Evolutionary conservation across 1,140 invertebrate genomes (phyloP).

Genomic region (Uloborus diversus): DNA sequence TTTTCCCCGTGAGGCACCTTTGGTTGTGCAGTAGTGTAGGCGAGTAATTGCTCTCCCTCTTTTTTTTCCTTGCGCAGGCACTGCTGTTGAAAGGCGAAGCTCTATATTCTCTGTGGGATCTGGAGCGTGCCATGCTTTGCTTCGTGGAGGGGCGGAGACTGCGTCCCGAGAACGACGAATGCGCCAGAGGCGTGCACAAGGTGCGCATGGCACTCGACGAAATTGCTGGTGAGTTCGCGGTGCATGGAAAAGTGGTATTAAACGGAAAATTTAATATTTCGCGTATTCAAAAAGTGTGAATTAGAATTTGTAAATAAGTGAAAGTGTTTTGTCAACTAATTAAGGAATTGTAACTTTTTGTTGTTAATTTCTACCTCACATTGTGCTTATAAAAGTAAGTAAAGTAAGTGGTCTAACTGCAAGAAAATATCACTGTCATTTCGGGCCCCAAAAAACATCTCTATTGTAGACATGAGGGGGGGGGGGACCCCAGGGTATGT

Average conservation of each 20-base stretch:
- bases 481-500: no score
- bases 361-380: no score
- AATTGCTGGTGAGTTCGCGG: constrained; percentile 31
- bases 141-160: constrained; percentile 31
- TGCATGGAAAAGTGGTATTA: not conserved
- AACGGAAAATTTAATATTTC: not conserved
- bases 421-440: no score
- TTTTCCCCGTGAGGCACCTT: not conserved
- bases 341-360: no score
- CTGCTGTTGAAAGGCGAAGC: constrained; percentile 31
- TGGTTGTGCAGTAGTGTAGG: not conserved
- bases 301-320: no score
- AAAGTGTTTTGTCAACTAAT: no score
- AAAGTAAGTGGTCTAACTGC: not conserved
- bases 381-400: not conserved
- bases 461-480: no score
- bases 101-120: constrained; percentile 30
- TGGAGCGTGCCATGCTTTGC: constrained; percentile 35
- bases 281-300: not conserved
- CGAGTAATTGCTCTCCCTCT: no score
- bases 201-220: constrained; percentile 39
- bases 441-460: no score
- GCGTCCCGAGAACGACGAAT: constrained; percentile 10
- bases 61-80: constrained; percentile 15
- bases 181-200: constrained; percentile 29